Evolutionary conservation across 2,113 vertebrate genomes (phyloP).

Genomic region (Melanostigma gelatinosum): DNA sequence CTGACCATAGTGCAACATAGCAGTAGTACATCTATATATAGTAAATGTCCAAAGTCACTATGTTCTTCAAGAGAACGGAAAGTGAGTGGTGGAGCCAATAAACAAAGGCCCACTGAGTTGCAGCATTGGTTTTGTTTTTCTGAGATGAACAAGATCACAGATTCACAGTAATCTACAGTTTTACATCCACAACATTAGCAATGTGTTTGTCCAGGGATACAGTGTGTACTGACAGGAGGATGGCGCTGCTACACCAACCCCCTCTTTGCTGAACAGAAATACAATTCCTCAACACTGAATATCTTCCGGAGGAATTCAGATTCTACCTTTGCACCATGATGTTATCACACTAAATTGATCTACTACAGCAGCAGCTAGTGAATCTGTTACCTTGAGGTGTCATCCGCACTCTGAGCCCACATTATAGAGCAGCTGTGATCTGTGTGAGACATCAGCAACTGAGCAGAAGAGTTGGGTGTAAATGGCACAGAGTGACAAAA

Average conservation of each 20-base stretch:
- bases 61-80: background rate
- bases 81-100: background rate
- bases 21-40: background rate
- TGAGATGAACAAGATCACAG: constrained; percentile 6
- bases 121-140: constrained; percentile 1
- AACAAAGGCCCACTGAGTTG: background rate
- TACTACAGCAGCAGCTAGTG: constrained; percentile 10
- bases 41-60: background rate
- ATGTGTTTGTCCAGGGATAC: constrained; percentile 7
- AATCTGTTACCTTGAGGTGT: constrained; percentile 41
- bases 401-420: constrained; percentile 8
- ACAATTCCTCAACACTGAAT: constrained; percentile 22
- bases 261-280: constrained; percentile 1
- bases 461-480: constrained; percentile 23
- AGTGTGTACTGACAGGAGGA: background rate
- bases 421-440: constrained; percentile 32
- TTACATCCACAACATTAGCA: background rate
- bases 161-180: constrained; percentile 4
- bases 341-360: constrained; percentile 38
- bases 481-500: constrained; percentile 16
- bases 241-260: background rate
- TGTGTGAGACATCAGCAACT: constrained; percentile 6
- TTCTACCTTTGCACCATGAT: constrained; percentile 30
- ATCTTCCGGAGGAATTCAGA: constrained; percentile 30
- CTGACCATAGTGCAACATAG: background rate